phyloP scores from a whole-genome alignment of 2,888 invertebrate genomes.

The Lycaena phlaeas region DNA sequence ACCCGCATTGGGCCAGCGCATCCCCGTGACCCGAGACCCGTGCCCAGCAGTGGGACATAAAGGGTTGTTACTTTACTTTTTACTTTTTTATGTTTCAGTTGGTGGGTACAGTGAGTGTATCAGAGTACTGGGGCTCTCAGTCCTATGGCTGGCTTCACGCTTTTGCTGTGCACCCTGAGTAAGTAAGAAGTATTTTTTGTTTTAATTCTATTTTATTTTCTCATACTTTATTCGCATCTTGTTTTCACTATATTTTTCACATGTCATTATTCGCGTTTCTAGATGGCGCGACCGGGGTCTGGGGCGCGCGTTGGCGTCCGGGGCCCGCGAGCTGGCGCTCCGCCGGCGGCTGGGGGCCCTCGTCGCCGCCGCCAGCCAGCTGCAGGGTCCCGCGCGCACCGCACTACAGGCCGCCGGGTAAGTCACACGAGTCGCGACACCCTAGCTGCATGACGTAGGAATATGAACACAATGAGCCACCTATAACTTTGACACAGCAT shows the following conservation, averaged over 20 bases:
- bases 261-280: not conserved
- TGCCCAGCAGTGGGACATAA: no score
- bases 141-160: conserved; percentile 34
- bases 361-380: conserved; percentile 9
- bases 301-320: conserved; percentile 18
- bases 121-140: conserved; percentile 27
- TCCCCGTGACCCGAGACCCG: no score
- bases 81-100: no score
- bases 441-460: not conserved
- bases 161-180: conserved; percentile 26
- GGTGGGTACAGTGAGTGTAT: conserved; percentile 37
- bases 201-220: not conserved
- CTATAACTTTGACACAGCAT: no score
- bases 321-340: conserved; percentile 24
- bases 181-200: conserved; percentile 7
- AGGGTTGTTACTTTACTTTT: no score
- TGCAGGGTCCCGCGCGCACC: conserved; percentile 13
- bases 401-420: conserved; percentile 7
- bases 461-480: no score
- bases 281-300: conserved; percentile 14
- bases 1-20: no score
- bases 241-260: not conserved
- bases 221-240: no score
- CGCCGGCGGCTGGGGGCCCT: conserved; percentile 16
- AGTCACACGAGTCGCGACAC: not conserved